phyloP scores from a whole-genome alignment of 1,140 invertebrate genomes.

The Dreissena polymorpha region DNA sequence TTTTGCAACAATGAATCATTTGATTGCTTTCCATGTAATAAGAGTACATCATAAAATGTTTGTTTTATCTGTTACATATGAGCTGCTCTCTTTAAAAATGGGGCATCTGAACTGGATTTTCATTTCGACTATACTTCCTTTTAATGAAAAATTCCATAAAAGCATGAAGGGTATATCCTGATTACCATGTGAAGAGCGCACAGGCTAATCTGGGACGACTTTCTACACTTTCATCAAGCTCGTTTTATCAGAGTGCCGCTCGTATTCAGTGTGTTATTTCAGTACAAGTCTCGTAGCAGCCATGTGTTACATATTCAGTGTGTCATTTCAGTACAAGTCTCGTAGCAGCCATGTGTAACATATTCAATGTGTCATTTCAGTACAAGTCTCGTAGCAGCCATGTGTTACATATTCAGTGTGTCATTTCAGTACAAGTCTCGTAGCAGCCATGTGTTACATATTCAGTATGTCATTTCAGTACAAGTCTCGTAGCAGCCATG shows the following conservation, averaged over 20 bases:
- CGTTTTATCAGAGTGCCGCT: not conserved
- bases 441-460: constrained; percentile 62
- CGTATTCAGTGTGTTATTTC: constrained; percentile 25
- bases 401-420: constrained; percentile 41
- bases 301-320: constrained; percentile 55
- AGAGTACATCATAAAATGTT: too few relatives aligned
- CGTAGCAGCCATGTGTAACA: constrained; percentile 64
- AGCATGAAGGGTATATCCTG: too few relatives aligned
- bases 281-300: constrained; percentile 70
- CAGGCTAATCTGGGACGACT: too few relatives aligned
- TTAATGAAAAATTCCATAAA: too few relatives aligned
- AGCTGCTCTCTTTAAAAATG: too few relatives aligned
- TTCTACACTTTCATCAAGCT: too few relatives aligned
- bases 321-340: constrained; percentile 68
- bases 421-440: constrained; percentile 70
- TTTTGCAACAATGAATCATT: too few relatives aligned
- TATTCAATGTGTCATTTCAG: constrained; percentile 60
- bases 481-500: constrained; percentile 65
- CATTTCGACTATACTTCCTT: too few relatives aligned
- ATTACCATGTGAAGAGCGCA: too few relatives aligned
- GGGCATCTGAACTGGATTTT: too few relatives aligned
- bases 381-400: constrained; percentile 67
- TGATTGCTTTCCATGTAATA: too few relatives aligned
- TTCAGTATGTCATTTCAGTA: constrained; percentile 62
- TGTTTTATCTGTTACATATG: too few relatives aligned